Base-by-base conservation (phyloP, 2,797 vertebrate genomes). In the Heterohyrax brucei region DNA sequence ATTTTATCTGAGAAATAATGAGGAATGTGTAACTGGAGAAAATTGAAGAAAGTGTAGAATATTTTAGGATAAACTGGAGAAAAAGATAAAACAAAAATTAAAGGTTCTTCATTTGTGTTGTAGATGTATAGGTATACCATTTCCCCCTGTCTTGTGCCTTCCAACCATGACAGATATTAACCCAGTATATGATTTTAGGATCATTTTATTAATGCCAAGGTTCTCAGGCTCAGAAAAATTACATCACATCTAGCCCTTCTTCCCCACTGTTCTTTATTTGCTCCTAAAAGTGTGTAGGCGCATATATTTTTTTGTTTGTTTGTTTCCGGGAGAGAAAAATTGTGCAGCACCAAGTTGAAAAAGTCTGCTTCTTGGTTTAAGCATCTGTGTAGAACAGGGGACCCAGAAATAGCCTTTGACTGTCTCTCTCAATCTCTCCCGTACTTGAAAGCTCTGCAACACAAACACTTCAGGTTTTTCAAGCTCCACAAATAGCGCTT, bases 281-380 rank as follows among this genome's bases (percentile, higher is more conserved):
- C 14, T 66, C 9, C n/a, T 73, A n/a, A 62, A 10, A 83, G 6
- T 5, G 19, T 13, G 3, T 22, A 83, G 44, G n/a, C 22, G 79
- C 13, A 73, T 83, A 84, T 14, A 73, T 83, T 76, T 66, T 8
- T 56, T 66, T 81, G 8, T 87, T 10, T 83, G 39, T 22, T 73
- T 87, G 39, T 50, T 89, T 12, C 10, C 33, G 39, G 28, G 19
- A 81, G 53, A 5, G 7, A 86, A 62, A 81, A n/a, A 3, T 22
- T 56, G 39, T 82, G 59, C 82, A 53, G 28, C 86, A 82, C 10
- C 13, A 75, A 83, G 33, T n/a, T 14, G 86, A 64, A 19, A 86
- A 78, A 94, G 33, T 80, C 16, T 89, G 7, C 1, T 44, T 92
- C 33, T 90, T 84, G 61, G 53, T 84, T 87, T 59, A 84, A 81